phyloP scores from a whole-genome alignment of 2,888 invertebrate species.

The Strigamia transsilvanica region DNA sequence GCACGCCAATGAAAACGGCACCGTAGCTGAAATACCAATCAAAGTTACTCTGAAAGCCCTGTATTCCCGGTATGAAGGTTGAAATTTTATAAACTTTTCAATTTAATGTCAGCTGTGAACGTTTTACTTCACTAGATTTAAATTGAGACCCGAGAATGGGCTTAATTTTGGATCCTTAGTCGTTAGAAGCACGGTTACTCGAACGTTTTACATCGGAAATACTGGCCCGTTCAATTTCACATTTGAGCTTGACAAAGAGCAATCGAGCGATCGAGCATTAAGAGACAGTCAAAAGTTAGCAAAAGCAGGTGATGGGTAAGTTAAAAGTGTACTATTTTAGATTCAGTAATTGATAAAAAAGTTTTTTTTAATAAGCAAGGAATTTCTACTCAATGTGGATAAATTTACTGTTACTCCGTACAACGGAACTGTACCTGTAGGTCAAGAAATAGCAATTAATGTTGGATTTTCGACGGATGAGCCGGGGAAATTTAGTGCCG shows the following conservation, averaged over 20 bases:
- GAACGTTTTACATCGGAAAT: neutral
- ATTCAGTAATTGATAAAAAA: neutral
- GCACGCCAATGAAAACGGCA: neutral
- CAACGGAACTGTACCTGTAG: neutral
- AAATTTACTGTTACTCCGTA: neutral
- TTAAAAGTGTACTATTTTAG: neutral
- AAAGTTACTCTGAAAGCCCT: neutral
- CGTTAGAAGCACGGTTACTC: neutral
- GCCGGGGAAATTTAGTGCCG: neutral
- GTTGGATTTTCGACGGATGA: neutral
- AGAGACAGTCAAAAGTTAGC: neutral
- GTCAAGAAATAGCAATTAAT: neutral
- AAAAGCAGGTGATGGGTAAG: neutral
- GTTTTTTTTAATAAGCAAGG: neutral
- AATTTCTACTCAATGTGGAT: neutral
- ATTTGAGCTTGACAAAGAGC: neutral
- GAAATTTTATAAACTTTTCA: neutral
- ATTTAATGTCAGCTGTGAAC: neutral
- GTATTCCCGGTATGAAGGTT: neutral
- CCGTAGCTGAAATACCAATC: neutral
- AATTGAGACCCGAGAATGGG: neutral
- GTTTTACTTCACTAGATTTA: neutral
- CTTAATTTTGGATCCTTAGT: neutral
- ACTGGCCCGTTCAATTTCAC: slow-evolving; percentile 17
- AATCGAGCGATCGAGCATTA: neutral